Base-by-base conservation (phyloP, 2,113 vertebrate species). In the Thamnaconus septentrionalis region DNA sequence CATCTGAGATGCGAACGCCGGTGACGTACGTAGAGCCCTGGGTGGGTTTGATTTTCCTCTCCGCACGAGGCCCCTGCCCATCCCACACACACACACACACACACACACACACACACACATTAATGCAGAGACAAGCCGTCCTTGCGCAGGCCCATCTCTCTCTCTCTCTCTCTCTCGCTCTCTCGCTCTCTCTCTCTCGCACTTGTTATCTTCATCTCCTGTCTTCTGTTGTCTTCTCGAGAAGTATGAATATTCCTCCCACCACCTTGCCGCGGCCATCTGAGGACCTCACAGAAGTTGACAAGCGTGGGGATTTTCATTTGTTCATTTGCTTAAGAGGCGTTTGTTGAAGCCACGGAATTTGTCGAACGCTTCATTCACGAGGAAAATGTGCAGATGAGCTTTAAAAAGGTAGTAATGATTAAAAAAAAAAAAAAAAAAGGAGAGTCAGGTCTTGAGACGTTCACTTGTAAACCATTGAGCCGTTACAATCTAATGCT, bases 1-100 rank as follows among this genome's bases (percentile, higher is more conserved):
- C 86, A 87, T 89, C 84, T 86, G 83, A 87, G 85, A 90, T 84
- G 82, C 70, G 76, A 86, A 73, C 75, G 18, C 18, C 18, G 8
- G 70, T 91, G 87, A 91, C 87, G 87, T 87, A 71, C 73, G 79
- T 89, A 69, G 69, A 75, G 70, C 81, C 69, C 73, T 79, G 78
- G 85, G 87, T 87, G 88, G 88, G 84, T 87, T 90, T 82, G 65
- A 81, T 69, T 89, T 86, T 84, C 79, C 85, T 86, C 76, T 78
- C 76, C 69, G 53, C 39, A 53, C 18, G 18, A 31, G 80, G 58
- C 84, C 78, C 79, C 79, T 59, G 75, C 64, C 61, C 66, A 83
- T 79, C 74, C 83, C 75, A 83, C 85, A 61, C 47, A 52, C 45
- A 41, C 65, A 52, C 53, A 53, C 63, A 41, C 41, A 51, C 56